Conservation (phyloP, 2,113 vertebrate genomes). For the Anolis sagrei region DNA sequence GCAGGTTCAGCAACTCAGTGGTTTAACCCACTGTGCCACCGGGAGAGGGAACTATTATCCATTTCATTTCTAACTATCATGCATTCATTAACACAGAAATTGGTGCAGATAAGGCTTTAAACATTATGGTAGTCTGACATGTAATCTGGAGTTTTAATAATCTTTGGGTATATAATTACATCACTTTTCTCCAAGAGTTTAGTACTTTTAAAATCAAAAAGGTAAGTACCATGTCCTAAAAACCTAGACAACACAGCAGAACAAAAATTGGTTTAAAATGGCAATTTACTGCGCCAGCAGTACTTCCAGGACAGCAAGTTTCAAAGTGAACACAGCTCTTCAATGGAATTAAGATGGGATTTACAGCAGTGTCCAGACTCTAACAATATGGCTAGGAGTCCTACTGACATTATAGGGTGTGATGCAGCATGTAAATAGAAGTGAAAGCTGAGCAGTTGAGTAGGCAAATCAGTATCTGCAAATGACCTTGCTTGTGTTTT, state of each 20-base stretch:
- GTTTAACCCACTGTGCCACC: too few species aligned
- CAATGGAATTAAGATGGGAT: neutral
- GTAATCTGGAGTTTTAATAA: too few species aligned
- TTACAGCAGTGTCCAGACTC: neutral
- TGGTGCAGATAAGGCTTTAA: slow-evolving; percentile 6
- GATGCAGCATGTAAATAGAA: slow-evolving; percentile 20
- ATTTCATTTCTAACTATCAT: slow-evolving; percentile 16
- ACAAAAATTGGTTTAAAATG: neutral
- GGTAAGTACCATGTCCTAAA: neutral
- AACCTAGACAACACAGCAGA: neutral
- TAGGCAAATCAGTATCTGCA: slow-evolving; percentile 18
- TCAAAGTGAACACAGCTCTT: neutral
- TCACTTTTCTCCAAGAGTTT: too few species aligned
- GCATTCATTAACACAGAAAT: slow-evolving; percentile 18
- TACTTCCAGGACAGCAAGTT: neutral
- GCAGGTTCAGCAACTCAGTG: too few species aligned
- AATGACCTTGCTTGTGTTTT: slow-evolving; percentile 33
- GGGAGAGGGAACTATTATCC: slow-evolving; percentile 41
- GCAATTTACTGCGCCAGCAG: neutral
- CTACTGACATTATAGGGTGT: neutral
- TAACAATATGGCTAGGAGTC: slow-evolving; percentile 5
- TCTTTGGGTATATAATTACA: too few species aligned
- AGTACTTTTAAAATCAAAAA: fast-evolving
- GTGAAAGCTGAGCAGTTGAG: slow-evolving; percentile 1
- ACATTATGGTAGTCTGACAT: too few species aligned